These are phyloP conservation scores for Peromyscus attwateri DNA, from an alignment of 2,797 vertebrate genomes.

Conservation along the genomic window DNA sequence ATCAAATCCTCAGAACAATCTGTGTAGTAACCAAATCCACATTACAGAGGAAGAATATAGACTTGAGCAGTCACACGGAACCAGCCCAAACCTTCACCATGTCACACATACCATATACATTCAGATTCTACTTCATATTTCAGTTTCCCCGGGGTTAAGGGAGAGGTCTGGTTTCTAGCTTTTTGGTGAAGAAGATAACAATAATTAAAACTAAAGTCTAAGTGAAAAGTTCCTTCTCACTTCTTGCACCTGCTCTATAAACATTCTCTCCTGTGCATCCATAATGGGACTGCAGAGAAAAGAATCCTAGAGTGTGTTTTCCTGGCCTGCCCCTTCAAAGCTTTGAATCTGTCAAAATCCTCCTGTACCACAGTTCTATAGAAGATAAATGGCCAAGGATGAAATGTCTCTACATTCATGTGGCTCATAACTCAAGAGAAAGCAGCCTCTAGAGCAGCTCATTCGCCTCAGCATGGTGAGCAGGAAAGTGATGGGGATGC, in stretches of 20 bases:
- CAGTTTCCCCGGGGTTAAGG: neutral
- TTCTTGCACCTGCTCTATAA: neutral
- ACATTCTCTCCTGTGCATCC: neutral
- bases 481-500: neutral
- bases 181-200: neutral
- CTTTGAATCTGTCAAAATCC: constrained; percentile 38
- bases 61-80: neutral
- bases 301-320: neutral
- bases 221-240: neutral
- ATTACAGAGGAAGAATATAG: neutral
- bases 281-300: neutral
- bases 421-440: neutral
- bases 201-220: neutral
- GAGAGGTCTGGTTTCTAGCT: neutral
- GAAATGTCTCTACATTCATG: neutral
- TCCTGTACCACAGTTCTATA: neutral
- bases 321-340: neutral
- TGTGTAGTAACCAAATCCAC: neutral
- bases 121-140: neutral
- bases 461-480: neutral
- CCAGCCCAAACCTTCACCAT: neutral
- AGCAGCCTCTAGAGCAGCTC: neutral
- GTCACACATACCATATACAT: neutral
- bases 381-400: neutral
- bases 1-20: neutral